These are phyloP conservation scores for Polymixis flavicincta DNA, from an alignment of 2,888 invertebrate genomes.

Conservation along the genomic window DNA sequence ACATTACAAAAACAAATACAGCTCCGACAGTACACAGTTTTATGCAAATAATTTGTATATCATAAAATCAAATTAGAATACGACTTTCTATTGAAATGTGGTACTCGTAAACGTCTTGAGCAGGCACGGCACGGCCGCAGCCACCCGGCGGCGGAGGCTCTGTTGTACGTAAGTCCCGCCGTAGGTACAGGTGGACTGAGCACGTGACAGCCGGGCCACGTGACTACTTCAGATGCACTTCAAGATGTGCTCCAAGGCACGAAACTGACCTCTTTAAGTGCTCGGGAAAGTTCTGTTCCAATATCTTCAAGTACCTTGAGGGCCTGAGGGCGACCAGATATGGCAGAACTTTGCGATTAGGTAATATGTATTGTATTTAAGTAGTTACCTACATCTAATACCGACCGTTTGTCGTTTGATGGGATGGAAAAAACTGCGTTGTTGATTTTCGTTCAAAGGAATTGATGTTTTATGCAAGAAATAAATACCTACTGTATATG, in stretches of 20 bases:
- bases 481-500: neutral
- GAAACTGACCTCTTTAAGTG: slow-evolving; percentile 50
- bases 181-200: slow-evolving; percentile 40
- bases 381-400: neutral
- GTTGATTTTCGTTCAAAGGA: neutral
- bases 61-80: slow-evolving; percentile 49
- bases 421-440: neutral
- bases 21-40: neutral
- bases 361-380: slow-evolving; percentile 10
- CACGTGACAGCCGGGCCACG: slow-evolving; percentile 62
- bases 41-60: slow-evolving; percentile 23
- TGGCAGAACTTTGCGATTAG: slow-evolving; percentile 25
- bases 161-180: slow-evolving; percentile 29
- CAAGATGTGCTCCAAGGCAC: slow-evolving; percentile 44
- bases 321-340: slow-evolving; percentile 10
- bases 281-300: slow-evolving; percentile 47
- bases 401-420: neutral
- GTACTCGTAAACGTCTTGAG: slow-evolving; percentile 51
- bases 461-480: neutral
- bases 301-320: slow-evolving; percentile 28
- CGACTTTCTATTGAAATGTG: slow-evolving; percentile 42
- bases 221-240: slow-evolving; percentile 66
- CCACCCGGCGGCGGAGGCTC: neutral
- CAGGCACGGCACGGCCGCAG: slow-evolving; percentile 34
- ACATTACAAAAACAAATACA: slow-evolving; percentile 19